Conservation (phyloP, 2,888 invertebrate species). For the Drosophila meridiana region DNA sequence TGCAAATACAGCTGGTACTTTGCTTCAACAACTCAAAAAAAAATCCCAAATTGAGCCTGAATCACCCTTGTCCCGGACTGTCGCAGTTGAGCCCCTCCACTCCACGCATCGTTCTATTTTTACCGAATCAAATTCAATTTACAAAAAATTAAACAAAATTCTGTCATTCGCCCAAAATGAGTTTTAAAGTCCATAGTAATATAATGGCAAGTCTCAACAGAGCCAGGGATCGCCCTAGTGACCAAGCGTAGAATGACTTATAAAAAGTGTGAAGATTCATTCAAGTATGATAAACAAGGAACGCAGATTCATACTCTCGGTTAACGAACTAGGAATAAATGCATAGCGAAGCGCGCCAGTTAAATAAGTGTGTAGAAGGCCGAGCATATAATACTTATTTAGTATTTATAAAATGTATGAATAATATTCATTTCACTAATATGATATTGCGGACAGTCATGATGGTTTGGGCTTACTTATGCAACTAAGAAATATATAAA, state of each 20-base stretch:
- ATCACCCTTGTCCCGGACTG: constrained; percentile 9
- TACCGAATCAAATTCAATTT: neutral
- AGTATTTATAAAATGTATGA: neutral
- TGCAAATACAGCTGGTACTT: constrained; percentile 58
- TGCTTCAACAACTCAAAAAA: constrained; percentile 44
- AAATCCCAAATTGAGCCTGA: neutral
- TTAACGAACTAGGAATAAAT: neutral
- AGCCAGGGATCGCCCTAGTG: neutral
- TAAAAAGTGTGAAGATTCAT: neutral
- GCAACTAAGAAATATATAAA: too few species aligned
- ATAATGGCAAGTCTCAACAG: neutral
- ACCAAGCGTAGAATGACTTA: neutral
- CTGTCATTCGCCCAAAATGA: constrained; percentile 50
- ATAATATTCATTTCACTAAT: neutral
- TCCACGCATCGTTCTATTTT: neutral
- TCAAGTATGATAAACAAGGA: neutral
- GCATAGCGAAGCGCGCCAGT: neutral
- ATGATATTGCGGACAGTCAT: neutral
- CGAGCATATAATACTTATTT: neutral
- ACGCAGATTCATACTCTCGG: neutral
- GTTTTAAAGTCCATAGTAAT: constrained; percentile 30
- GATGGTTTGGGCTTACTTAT: neutral
- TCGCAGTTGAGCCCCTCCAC: constrained; percentile 14
- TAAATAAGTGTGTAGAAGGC: neutral
- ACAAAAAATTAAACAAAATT: constrained; percentile 11